Conservation (phyloP, 2,797 vertebrate genomes). For the Chrysocyon brachyurus region DNA sequence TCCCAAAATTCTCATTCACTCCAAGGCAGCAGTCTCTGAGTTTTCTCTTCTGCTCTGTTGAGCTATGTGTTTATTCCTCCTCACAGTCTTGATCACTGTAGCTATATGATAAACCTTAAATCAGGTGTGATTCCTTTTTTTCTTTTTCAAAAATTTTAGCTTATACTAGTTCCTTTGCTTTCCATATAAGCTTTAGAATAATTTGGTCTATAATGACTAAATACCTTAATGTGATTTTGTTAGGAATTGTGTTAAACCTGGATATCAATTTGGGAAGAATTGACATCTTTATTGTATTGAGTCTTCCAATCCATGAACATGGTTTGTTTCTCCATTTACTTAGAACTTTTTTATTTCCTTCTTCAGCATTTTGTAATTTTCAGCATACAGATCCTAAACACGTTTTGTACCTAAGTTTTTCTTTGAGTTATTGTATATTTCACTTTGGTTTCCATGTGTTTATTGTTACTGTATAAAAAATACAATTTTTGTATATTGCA, state of each 20-base stretch:
- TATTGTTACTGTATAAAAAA: not conserved
- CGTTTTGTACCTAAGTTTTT: not conserved
- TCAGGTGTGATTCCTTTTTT: not conserved
- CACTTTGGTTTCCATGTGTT: conserved; percentile 37
- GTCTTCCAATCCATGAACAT: conserved; percentile 30
- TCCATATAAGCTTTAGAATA: conserved; percentile 40
- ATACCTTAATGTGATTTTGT: conserved; percentile 37
- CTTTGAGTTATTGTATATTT: conserved; percentile 36
- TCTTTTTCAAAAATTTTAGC: conserved; percentile 51
- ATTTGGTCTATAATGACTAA: conserved; percentile 30
- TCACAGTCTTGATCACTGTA: not conserved
- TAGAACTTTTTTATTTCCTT: conserved; percentile 12
- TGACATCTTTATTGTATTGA: conserved; percentile 26
- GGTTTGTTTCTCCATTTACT: not conserved
- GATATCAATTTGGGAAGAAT: conserved; percentile 45
- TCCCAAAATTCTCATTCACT: conserved; percentile 36
- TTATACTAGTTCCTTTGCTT: conserved; percentile 40
- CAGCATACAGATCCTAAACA: not conserved
- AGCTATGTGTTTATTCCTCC: not conserved
- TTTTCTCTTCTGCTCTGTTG: conserved; percentile 40
- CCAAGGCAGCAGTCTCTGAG: not conserved
- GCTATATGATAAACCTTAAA: conserved; percentile 14
- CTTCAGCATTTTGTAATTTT: conserved; percentile 43
- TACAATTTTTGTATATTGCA: not conserved
- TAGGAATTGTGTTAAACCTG: conserved; percentile 34